Percentiles rank a stretch among this genome's conserved stretches.
phyloP scores from a whole-genome alignment of 2,797 vertebrate species.

The Crenuchus spilurus region DNA sequence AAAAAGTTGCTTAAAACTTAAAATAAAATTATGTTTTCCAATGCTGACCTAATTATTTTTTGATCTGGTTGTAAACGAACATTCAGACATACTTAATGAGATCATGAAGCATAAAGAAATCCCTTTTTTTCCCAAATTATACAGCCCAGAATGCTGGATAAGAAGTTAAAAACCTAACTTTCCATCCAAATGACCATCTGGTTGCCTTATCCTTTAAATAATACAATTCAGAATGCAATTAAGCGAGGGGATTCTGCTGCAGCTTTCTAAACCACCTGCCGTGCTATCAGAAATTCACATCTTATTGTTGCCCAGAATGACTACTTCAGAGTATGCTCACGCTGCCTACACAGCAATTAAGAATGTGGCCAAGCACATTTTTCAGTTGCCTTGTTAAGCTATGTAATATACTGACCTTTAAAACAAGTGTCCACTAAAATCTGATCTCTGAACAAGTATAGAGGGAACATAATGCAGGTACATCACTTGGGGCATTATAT shows the following conservation, averaged over 20 bases:
- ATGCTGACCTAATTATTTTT: background rate
- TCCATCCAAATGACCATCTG: constrained; percentile 88
- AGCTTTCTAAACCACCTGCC: constrained; percentile 85
- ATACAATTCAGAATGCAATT: constrained; percentile 81
- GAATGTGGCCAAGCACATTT: constrained; percentile 7
- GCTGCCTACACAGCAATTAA: constrained; percentile 5
- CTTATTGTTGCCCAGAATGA: constrained; percentile 45
- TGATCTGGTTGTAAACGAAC: background rate
- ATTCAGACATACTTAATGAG: background rate
- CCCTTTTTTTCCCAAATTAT: constrained; percentile 66
- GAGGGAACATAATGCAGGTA: too few species aligned
- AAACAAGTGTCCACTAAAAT: too few species aligned
- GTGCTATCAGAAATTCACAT: constrained; percentile 62
- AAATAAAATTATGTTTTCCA: background rate
- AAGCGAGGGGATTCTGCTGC: constrained; percentile 83
- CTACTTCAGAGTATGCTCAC: constrained; percentile 21
- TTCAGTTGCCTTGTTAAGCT: background rate
- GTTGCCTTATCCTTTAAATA: constrained; percentile 87
- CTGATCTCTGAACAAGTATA: too few species aligned
- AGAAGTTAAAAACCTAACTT: constrained; percentile 79
- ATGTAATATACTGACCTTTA: background rate
- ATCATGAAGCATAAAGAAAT: constrained; percentile 57
- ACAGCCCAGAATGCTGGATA: constrained; percentile 72
- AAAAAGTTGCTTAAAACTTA: background rate
- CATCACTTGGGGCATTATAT: too few species aligned